Base-by-base conservation (phyloP, 2,888 invertebrate genomes). In the Pterostichus niger region DNA sequence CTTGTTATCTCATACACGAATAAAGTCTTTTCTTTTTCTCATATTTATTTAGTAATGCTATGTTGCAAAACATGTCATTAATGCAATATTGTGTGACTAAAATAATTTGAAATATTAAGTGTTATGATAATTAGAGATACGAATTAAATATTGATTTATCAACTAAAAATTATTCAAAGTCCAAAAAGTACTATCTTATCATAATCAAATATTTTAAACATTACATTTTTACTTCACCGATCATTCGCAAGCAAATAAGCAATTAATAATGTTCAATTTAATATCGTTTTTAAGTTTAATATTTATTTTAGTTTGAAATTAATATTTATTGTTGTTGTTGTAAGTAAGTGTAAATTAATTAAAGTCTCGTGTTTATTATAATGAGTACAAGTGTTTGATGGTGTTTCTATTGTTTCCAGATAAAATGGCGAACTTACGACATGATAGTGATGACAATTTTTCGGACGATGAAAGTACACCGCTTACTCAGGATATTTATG, bases 391-490 rank as follows among this genome's bases (percentile, higher is more conserved):
- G 56, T 40, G 13, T 56, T 49, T 61, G 56, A 82, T 46, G 17
- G 46, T 59, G 76, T 59, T 59, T 82, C 49, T 56, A 76, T 82
- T 77, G 35, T 64, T 61, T 83, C 24, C 44, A 79, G 68, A 79
- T 52, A 75, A 75, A 90, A 93, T 95, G 90, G 92, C 94, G 87
- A 94, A 93, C 83, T 89, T 91, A 87, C 91, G 93, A 90, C 94
- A 94, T 90, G 94, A 93, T 87, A 94, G 95, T 89, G 94, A 95
- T 89, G 92, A 94, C 87, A 95, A 96, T 90, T 93, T 94, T 88
- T 95, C 96, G 52, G 96, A 96, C 90, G 97, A 97, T 88, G 97
- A 97, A 91, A 95, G 95, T 87, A 94, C 96, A 85, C 97, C 97
- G 85, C 93, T 97, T 88, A 95, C 95, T 85, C 95, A 96, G 88